phyloP scores from a whole-genome alignment of 2,113 vertebrate species.

The Pardalotus punctatus region DNA sequence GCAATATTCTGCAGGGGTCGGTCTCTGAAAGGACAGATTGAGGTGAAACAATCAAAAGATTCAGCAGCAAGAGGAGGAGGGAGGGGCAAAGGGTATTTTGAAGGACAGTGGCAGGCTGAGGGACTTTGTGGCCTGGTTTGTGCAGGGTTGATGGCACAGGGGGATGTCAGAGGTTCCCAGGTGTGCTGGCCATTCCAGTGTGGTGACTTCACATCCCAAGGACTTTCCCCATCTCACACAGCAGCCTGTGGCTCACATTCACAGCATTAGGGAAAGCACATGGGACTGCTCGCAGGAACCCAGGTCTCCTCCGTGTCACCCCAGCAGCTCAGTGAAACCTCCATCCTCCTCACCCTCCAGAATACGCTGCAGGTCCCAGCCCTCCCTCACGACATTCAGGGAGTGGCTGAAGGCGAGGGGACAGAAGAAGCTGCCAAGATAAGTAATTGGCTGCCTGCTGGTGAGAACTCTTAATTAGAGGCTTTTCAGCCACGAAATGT shows the following conservation, averaged over 20 bases:
- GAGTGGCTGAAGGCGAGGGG: background rate
- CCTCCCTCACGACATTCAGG: accelerated
- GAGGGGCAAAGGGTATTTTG: background rate
- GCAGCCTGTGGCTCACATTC: background rate
- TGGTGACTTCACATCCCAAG: background rate
- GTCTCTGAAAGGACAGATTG: conserved; percentile 19
- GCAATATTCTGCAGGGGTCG: background rate
- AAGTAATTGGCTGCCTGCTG: background rate
- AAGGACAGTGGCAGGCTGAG: background rate
- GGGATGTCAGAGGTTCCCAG: background rate
- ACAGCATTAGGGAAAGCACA: background rate
- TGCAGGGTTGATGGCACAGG: accelerated
- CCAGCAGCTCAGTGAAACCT: background rate
- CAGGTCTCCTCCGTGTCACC: background rate
- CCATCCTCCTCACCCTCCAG: background rate
- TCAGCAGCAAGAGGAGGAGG: background rate
- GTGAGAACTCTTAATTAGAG: conserved; percentile 14
- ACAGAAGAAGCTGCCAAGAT: background rate
- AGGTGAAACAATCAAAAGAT: conserved; percentile 3
- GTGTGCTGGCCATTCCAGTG: accelerated
- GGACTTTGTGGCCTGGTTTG: background rate
- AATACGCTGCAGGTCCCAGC: background rate
- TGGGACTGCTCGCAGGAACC: accelerated
- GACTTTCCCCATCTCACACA: background rate
- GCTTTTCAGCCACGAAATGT: background rate